phyloP scores from a whole-genome alignment of 2,113 vertebrate species.

The Bombycilla garrulus region DNA sequence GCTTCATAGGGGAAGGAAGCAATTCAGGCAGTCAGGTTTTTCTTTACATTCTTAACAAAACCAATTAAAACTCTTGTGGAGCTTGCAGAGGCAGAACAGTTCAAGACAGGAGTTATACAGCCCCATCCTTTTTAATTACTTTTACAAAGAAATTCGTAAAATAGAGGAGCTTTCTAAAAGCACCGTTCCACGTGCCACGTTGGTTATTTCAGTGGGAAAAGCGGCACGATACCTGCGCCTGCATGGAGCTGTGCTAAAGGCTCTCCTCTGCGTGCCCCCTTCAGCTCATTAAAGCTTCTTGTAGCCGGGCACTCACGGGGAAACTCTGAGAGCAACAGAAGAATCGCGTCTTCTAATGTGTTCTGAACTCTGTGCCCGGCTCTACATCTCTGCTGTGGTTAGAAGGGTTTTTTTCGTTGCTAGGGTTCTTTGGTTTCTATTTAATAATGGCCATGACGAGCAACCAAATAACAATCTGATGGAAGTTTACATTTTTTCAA shows the following conservation, averaged over 20 bases:
- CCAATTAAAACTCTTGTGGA: background rate
- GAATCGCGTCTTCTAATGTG: background rate
- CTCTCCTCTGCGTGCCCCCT: accelerated
- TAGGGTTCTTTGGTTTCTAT: background rate
- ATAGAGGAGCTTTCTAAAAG: background rate
- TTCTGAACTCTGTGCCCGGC: too few relatives aligned
- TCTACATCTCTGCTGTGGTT: background rate
- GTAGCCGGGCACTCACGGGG: background rate
- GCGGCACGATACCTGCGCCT: background rate
- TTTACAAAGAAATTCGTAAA: background rate
- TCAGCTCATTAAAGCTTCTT: background rate
- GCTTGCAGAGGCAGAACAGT: background rate
- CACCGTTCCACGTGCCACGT: background rate
- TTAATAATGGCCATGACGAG: background rate
- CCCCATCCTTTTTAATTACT: background rate
- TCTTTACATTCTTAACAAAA: background rate
- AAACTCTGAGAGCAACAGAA: background rate
- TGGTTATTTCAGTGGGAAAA: background rate
- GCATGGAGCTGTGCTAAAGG: background rate
- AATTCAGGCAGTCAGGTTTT: background rate
- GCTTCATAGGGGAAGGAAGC: background rate
- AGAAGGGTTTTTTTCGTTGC: background rate
- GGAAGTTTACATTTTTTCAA: background rate
- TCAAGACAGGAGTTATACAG: background rate
- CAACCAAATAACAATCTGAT: background rate